These are phyloP conservation scores for Drosophila setifemur DNA, from an alignment of 1,140 invertebrate species.

Conservation along the genomic window DNA sequence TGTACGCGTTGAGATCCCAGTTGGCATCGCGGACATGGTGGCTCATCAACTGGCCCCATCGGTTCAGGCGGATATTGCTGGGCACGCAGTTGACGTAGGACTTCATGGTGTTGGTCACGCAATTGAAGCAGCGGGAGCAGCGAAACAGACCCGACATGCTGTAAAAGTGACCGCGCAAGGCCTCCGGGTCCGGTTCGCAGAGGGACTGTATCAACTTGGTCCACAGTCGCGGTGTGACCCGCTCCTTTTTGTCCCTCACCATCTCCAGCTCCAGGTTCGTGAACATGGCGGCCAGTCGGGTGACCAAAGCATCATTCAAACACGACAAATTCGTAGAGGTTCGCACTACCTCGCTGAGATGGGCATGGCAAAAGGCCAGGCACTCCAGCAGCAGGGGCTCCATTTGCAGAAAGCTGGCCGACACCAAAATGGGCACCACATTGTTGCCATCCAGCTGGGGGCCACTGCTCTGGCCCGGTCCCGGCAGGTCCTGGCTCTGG, in stretches of 20 bases:
- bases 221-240: slow-evolving; percentile 91
- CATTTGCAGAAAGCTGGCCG: slow-evolving; percentile 96
- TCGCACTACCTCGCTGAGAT: slow-evolving; percentile 91
- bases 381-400: slow-evolving; percentile 92
- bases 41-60: slow-evolving; percentile 87
- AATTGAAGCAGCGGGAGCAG: slow-evolving; percentile 85
- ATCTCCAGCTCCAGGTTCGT: slow-evolving; percentile 90
- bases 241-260: slow-evolving; percentile 91
- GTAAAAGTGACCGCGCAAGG: slow-evolving; percentile 89
- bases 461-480: slow-evolving; percentile 65
- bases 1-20: slow-evolving; percentile 93
- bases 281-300: slow-evolving; percentile 90
- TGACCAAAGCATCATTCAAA: slow-evolving; percentile 89
- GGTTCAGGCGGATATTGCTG: slow-evolving; percentile 87
- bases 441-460: slow-evolving; percentile 91
- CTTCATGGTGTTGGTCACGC: slow-evolving; percentile 85
- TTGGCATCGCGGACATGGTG: slow-evolving; percentile 88
- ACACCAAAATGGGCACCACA: slow-evolving; percentile 95
- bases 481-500: slow-evolving; percentile 66
- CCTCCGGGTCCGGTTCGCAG: slow-evolving; percentile 88
- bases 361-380: slow-evolving; percentile 90
- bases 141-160: slow-evolving; percentile 89
- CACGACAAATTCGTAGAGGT: slow-evolving; percentile 91
- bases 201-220: slow-evolving; percentile 91
- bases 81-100: slow-evolving; percentile 87